Base-by-base conservation (phyloP, 2,113 vertebrate genomes). In the Todiramphus chloris region DNA sequence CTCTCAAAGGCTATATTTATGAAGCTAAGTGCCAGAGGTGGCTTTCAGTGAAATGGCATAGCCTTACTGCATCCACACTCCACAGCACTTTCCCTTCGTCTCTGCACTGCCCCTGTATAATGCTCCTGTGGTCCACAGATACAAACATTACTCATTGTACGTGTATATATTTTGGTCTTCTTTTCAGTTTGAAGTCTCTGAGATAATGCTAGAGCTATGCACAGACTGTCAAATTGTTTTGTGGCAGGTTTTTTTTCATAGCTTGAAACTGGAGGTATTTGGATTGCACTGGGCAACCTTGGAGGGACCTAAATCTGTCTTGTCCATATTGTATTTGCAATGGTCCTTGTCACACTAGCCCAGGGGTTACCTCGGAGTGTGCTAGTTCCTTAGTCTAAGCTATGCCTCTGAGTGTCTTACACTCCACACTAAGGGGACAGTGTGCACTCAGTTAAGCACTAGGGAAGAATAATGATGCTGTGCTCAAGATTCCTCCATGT, bases 81-180 rank as follows among this genome's bases (percentile, higher is more conserved):
- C 35, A 33, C 53, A 19, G 9, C 11, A 37, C 6, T 5, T 51
- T 33, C 46, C 31, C 24, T 31, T 25, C n/a, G 28, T 51, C 24
- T 75, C 41, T 44, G 18, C 37, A 11, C 20, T 79, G 43, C 16
- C 16, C 39, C 21, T 73, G 10, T 20, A 5, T 23, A 14, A n/a
- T 58, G 33, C 4, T 81, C 6, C 28, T 59, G 37, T 69, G 19
- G 48, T 63, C 33, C 48, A 56, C 35, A 51, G 27, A 21, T 23
- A 68, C 16, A 50, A 84, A 20, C 15, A 4, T 27, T 63, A 48
- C 20, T 66, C 56, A 20, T 14, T 85, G 8, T 23, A 31, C 24
- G n/a, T n/a, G 5, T n/a, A 31, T 43, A 13, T 33, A 44, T 41
- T 72, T 58, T 13, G 25, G 18, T 53, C 51, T 53, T 0, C 0